Evolutionary conservation across 2,797 vertebrate species (phyloP), one percentile per base, ranked within the genome.

Genomic region (Neosalanx taihuensis): DNA sequence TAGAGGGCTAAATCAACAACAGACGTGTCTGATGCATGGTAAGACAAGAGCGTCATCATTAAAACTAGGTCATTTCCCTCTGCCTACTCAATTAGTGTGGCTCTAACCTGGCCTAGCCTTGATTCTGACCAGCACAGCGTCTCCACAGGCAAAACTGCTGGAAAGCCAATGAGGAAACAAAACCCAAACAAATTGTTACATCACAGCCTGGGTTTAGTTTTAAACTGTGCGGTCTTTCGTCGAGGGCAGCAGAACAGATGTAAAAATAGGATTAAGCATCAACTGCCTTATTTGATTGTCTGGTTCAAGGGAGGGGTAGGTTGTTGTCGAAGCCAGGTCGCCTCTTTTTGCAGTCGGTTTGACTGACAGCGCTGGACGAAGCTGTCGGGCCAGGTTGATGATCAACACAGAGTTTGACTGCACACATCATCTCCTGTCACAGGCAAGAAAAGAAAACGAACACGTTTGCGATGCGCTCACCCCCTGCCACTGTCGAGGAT

Each of bases 401-500:
- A 15, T 53, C 51, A 53, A 53, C 51, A 18, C 13, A 53, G 51
- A 18, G 51, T 10, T n/a, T 53, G 51, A 53, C 7, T n/a, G 6
- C 37, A 41, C 9, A 18, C 18, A 26, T 23, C 20, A 26, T 1
- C 57, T 15, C n/a, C 20, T 3, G 37, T 41, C 5, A 41, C 10
- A 13, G 30, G 3, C 7, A 60, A 12, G 12, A 12, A 23, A 29
- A 60, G 30, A 1, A 26, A 60, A 60, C 13, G 30, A 60, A 29
- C 20, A 60, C 20, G 18, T 18, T 53, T 18, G 51, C 51, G 4
- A 17, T 6, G 2, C 33, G 37, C 37, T 41, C 10, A 6, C 37
- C 10, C 33, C 33, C 30, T 58, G 30, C 30, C 41, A 26, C 64
- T n/a, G 41, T 65, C 46, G 4, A 33, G 46, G 59, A 73, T 77